These are phyloP conservation scores for Alectura lathami DNA, from an alignment of 2,113 vertebrate species.

Conservation along the genomic window DNA sequence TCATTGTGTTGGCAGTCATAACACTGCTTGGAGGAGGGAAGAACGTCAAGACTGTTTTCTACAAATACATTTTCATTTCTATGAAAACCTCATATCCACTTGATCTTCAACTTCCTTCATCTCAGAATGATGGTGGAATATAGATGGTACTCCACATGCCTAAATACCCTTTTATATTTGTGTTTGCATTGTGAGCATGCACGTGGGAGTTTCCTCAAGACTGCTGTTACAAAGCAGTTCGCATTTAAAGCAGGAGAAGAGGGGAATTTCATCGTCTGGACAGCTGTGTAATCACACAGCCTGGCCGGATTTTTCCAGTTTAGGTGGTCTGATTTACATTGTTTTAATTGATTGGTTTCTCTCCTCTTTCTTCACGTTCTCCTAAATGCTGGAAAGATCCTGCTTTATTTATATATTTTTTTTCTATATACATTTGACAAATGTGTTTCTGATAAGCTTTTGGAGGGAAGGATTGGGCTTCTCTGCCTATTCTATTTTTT, in stretches of 20 bases:
- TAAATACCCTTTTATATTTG: not conserved
- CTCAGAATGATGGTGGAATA: not conserved
- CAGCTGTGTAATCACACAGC: fast-evolving
- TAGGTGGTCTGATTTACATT: not conserved
- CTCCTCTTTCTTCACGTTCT: not conserved
- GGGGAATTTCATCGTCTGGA: not conserved
- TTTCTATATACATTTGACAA: not conserved
- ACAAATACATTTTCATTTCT: not conserved
- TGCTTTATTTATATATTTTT: not conserved
- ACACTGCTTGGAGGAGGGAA: not conserved
- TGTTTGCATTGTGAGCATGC: fast-evolving
- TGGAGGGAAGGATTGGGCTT: not conserved
- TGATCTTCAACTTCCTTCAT: not conserved
- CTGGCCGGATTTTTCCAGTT: not conserved
- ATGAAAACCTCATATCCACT: not conserved
- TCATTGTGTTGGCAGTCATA: not conserved
- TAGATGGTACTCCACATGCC: not conserved
- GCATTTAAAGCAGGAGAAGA: not conserved
- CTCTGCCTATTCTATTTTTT: not conserved
- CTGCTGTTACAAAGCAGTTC: not conserved
- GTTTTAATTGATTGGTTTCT: not conserved
- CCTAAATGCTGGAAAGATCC: not conserved
- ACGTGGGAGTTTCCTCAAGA: not conserved
- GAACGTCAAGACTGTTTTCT: not conserved
- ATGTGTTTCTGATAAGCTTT: not conserved